Base-by-base conservation (phyloP, 2,113 vertebrate species). In the Sciurus niger region DNA sequence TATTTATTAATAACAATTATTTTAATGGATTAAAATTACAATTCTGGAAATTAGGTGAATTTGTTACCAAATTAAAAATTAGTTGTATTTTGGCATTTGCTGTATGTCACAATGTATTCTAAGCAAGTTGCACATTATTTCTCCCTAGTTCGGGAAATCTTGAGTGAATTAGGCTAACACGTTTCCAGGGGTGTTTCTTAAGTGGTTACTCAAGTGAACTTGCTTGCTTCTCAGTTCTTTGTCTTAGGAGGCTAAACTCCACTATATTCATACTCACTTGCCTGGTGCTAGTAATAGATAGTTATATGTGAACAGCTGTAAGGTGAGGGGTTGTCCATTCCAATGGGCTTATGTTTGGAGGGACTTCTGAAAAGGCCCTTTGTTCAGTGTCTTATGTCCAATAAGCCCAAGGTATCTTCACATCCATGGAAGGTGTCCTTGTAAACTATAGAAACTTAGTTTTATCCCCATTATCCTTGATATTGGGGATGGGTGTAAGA, bases 161-260 rank as follows among this genome's bases (percentile, higher is more conserved):
- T 4, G 0, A n/a, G 28, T 65, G 76, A 90, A 20, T 34, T 25
- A 32, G n/a, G 58, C 12, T n/a, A 32, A 18, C 53, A 13, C 25
- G 0, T 72, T 70, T 68, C 72, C 32, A 4, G 53, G 3, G 28
- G 16, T 79, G 9, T 70, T 87, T 60, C 76, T 53, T 79, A 37
- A 72, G 70, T 84, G 88, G 65, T 60, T 77, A 87, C 30, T 72
- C 65, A 12, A 96, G 90, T 94, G 55, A 80, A 1, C 94, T 89
- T 96, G 72, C 93, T 87, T 51, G 84, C 86, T 87, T 76, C 79
- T 67, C 53, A 25, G 82, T 93, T 79, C 53, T 96, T 82, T 37
- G 86, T 95, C 96, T 97, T 67, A 40, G 84, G 89, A 94, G 97
- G 94, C 70, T 77, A 95, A 4, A 83, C 93, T 94, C 37, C 84